Evolutionary conservation across 2,888 invertebrate genomes (phyloP).

Genomic region (Dione vanillae): DNA sequence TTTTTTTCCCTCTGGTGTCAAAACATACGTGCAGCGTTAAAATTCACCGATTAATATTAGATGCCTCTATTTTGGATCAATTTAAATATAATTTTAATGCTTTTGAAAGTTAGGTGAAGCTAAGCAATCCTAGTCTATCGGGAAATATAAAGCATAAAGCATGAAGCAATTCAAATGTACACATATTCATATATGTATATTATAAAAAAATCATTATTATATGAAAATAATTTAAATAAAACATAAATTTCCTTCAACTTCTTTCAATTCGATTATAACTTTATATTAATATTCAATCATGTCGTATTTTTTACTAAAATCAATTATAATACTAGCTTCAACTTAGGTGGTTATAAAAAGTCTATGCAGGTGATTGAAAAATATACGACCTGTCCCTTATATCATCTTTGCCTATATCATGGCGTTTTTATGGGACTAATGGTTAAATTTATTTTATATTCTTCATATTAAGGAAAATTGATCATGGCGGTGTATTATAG

Average conservation of each 20-base stretch:
- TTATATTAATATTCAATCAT: constrained; percentile 11
- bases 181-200: not conserved
- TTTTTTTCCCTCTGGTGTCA: no score
- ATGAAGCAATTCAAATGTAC: no score
- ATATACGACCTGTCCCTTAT: not conserved
- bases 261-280: not conserved
- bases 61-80: no score
- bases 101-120: no score
- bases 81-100: no score
- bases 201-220: not conserved
- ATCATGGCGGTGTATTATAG: no score
- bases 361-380: constrained; percentile 14
- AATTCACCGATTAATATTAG: no score
- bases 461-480: not conserved
- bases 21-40: no score
- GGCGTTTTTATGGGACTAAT: constrained; percentile 8
- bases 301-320: not conserved
- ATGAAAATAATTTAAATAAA: not conserved
- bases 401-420: not conserved
- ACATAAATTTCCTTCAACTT: not conserved
- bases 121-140: no score
- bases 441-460: not conserved
- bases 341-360: constrained; percentile 15
- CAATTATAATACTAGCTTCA: constrained; percentile 2
- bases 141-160: no score